phyloP scores from a whole-genome alignment of 2,888 invertebrate species.

The Incurvaria masculella region DNA sequence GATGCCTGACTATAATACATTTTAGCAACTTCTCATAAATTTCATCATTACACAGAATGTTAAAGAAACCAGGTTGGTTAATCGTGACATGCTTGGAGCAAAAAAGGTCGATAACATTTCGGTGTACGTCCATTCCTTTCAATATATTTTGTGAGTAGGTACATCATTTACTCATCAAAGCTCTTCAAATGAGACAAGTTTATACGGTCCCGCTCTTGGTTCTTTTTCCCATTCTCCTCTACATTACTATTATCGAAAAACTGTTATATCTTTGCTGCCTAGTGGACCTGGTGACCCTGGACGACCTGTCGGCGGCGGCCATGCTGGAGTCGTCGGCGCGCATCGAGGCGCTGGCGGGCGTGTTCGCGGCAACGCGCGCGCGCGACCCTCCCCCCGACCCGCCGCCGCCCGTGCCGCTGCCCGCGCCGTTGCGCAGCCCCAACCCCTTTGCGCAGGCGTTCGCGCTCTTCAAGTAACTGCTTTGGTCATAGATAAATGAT shows the following conservation, averaged over 20 bases:
- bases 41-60: too few species aligned
- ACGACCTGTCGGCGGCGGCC: constrained; percentile 90
- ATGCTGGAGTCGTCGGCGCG: constrained; percentile 93
- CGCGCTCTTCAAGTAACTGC: constrained; percentile 56
- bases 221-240: too few species aligned
- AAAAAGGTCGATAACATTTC: background rate
- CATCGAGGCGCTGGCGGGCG: constrained; percentile 84
- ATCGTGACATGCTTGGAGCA: too few species aligned
- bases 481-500: too few species aligned
- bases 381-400: constrained; percentile 48
- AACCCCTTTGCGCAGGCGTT: constrained; percentile 68
- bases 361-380: constrained; percentile 68
- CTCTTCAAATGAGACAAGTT: too few species aligned
- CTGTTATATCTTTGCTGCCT: constrained; percentile 22
- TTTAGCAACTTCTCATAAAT: background rate
- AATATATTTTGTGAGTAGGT: background rate
- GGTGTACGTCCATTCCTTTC: background rate
- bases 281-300: constrained; percentile 93
- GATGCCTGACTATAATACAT: too few species aligned
- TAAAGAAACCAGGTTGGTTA: too few species aligned
- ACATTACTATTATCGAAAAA: background rate
- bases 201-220: too few species aligned
- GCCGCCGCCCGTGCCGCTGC: constrained; percentile 60
- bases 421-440: constrained; percentile 70
- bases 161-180: background rate